Base-by-base conservation (phyloP, 1,140 invertebrate species). In the Agraylea sexmaculata region DNA sequence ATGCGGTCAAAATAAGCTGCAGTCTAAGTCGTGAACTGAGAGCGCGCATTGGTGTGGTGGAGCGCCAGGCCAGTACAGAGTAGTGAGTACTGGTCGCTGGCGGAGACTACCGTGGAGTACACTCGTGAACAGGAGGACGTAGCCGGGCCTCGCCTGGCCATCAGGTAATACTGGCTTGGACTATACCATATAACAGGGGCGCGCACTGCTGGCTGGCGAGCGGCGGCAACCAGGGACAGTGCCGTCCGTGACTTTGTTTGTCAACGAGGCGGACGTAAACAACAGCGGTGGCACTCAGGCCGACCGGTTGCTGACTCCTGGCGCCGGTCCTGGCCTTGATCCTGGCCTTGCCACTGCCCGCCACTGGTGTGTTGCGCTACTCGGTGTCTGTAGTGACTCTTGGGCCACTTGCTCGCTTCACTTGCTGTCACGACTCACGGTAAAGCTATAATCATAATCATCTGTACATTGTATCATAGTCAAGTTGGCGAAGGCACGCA, bases 401-500 rank as follows among this genome's bases (percentile, higher is more conserved):
- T 29, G 15, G 11, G n/a, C 11, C 15, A 4, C 15, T 29, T 29
- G 3, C 15, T 29, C 4, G n/a, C 15, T 29, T 29, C 15, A 3
- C 28, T 29, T 29, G 3, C 28, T 4, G n/a, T 15, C 15, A 12
- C 15, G 28, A 4, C 15, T 29, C 28, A 11, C 11, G 4, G 3
- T 4, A n/a, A 7, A 6, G 6, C 23, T 6, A 15, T n/a, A n/a
- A n/a, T n/a, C n/a, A 31, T 31, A 10, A 10, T 8, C 15, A 13
- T 31, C 7, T 31, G 13, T 31, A 31, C 5, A 18, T 47, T 33
- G 49, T 4, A 31, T 45, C 51, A 30, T 58, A 68, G 65, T 65
- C 65, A 68, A 68, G 60, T 68, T 68, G 65, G 65, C 65, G 65
- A 68, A 68, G 64, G 62, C 65, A 68, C 65, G 65, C 59, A 66